Percentiles rank a stretch among this genome's conserved stretches.
Conservation (phyloP, 2,888 invertebrate genomes). For the Lathronympha strigana region DNA sequence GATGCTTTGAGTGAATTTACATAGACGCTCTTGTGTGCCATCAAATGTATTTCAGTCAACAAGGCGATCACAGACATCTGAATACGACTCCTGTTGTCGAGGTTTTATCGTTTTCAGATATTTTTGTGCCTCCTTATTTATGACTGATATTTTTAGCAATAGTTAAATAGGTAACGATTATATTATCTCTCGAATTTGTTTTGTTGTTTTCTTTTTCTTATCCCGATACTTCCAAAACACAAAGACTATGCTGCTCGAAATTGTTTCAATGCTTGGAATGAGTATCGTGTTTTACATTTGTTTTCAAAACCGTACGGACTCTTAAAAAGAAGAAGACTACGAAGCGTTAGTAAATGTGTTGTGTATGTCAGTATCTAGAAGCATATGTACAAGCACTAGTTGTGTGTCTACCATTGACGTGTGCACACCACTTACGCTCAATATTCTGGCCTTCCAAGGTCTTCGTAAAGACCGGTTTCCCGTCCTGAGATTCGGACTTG, state of each 20-base stretch:
- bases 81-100: neutral
- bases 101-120: neutral
- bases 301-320: constrained; percentile 61
- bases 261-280: constrained; percentile 16
- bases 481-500: constrained; percentile 74
- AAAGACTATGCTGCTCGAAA: neutral
- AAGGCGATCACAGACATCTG: neutral
- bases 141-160: no score
- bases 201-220: no score
- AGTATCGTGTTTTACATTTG: neutral
- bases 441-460: constrained; percentile 90
- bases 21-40: neutral
- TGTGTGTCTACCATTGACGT: constrained; percentile 60
- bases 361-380: constrained; percentile 78
- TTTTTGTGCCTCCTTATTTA: neutral
- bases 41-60: neutral
- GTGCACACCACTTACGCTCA: constrained; percentile 88
- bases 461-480: constrained; percentile 88
- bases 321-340: constrained; percentile 50
- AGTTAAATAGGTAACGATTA: no score
- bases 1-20: neutral
- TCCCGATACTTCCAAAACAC: neutral
- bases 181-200: no score
- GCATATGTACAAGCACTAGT: constrained; percentile 80
- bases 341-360: constrained; percentile 75